phyloP scores from a whole-genome alignment of 2,888 invertebrate species.

The Leptogaster cylindrica region DNA sequence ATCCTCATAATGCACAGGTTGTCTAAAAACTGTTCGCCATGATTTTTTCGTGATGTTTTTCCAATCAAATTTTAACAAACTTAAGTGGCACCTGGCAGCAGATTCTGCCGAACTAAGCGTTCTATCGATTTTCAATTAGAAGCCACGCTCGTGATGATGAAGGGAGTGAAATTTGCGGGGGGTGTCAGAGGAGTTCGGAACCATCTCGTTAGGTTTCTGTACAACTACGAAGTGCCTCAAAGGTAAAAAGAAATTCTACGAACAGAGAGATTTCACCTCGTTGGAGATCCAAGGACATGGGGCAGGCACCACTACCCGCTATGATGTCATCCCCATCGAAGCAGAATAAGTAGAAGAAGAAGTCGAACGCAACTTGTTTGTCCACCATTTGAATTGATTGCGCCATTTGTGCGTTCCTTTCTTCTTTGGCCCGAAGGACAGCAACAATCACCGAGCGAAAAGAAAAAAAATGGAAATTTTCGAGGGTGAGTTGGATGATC shows the following conservation, averaged over 20 bases:
- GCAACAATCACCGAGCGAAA: constrained; percentile 38
- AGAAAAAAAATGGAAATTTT: background rate
- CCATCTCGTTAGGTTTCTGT: constrained; percentile 27
- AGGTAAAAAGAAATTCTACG: no score
- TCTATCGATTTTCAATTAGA: constrained; percentile 42
- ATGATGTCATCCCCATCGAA: constrained; percentile 7
- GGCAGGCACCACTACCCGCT: constrained; percentile 1
- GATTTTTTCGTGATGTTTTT: background rate
- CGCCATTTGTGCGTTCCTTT: constrained; percentile 44
- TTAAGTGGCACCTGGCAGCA: constrained; percentile 43
- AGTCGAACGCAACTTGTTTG: constrained; percentile 44
- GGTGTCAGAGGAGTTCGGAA: background rate
- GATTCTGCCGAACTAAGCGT: constrained; percentile 34
- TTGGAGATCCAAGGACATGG: constrained; percentile 31
- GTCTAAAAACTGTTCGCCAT: background rate
- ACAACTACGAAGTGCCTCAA: background rate
- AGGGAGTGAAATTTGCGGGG: background rate
- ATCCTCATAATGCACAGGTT: no score
- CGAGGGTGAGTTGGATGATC: constrained; percentile 5
- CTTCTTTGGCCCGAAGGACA: constrained; percentile 19
- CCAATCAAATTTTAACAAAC: constrained; percentile 26
- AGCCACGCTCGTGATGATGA: background rate
- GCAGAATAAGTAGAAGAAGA: constrained; percentile 12
- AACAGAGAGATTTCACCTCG: constrained; percentile 29
- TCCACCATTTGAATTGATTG: constrained; percentile 48